Evolutionary conservation across 2,888 invertebrate genomes (phyloP).

Genomic region (Dryocosmus kuriphilus): DNA sequence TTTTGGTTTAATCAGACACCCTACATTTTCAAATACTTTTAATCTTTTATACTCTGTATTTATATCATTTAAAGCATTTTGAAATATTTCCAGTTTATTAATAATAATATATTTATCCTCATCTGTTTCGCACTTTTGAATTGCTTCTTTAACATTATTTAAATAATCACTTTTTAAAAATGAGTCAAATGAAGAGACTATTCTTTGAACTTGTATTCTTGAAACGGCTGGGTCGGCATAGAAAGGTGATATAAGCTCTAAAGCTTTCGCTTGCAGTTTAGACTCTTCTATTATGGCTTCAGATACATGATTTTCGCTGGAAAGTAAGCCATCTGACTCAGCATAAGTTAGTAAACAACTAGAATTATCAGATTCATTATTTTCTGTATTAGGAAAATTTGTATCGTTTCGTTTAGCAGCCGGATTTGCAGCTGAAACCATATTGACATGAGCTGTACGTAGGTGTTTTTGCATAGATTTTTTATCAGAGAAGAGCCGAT

Average conservation of each 20-base stretch:
- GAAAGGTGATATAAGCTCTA: constrained; percentile 1
- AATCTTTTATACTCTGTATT: constrained; percentile 20
- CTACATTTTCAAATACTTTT: neutral
- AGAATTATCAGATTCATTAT: too few relatives aligned
- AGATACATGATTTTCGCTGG: neutral
- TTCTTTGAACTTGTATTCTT: constrained; percentile 18
- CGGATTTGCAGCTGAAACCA: too few relatives aligned
- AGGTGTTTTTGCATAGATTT: too few relatives aligned
- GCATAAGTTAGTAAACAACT: too few relatives aligned
- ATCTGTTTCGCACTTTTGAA: neutral
- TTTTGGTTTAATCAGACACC: constrained; percentile 5
- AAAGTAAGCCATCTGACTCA: neutral
- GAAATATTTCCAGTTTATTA: constrained; percentile 14
- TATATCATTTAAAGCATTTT: neutral
- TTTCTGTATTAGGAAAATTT: too few relatives aligned
- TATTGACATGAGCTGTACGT: too few relatives aligned
- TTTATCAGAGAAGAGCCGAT: too few relatives aligned
- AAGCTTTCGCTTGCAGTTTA: neutral
- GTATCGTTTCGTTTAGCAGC: too few relatives aligned
- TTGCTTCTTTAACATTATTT: neutral
- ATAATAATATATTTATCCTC: neutral
- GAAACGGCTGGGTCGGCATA: neutral
- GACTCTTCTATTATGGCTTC: neutral
- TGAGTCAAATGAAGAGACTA: constrained; percentile 3
- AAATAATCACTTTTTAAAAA: constrained; percentile 27